Evolutionary conservation across 2,113 vertebrate species (phyloP).

Genomic region (Psittacus erithacus): DNA sequence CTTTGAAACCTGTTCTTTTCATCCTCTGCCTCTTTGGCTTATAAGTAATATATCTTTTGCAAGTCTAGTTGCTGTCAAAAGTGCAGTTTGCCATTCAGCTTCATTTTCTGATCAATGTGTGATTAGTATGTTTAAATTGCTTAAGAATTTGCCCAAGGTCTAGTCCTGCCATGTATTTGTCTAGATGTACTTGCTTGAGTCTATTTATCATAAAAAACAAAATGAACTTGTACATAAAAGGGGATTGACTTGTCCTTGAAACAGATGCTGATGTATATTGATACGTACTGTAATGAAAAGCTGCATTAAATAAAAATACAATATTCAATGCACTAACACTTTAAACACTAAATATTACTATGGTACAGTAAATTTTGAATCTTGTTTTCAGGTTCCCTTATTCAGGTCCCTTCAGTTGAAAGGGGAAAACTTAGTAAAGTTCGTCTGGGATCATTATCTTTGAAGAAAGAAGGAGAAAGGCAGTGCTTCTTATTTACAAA

Average conservation of each 20-base stretch:
- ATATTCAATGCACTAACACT: neutral
- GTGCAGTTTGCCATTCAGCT: neutral
- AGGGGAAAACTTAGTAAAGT: constrained; percentile 96
- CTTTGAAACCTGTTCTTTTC: neutral
- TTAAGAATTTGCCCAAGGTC: neutral
- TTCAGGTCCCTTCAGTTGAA: constrained; percentile 97
- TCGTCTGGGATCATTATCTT: constrained; percentile 91
- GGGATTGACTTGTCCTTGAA: neutral
- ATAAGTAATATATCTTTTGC: neutral
- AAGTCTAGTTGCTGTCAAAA: neutral
- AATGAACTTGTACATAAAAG: neutral
- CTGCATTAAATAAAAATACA: neutral
- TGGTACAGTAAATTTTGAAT: constrained; percentile 40
- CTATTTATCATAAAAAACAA: neutral
- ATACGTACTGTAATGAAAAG: neutral
- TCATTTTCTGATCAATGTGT: neutral
- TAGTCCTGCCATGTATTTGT: neutral
- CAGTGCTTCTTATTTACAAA: constrained; percentile 99
- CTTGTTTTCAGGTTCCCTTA: constrained; percentile 90
- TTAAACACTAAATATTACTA: neutral
- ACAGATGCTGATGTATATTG: neutral
- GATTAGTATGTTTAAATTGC: neutral
- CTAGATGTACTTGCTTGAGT: neutral
- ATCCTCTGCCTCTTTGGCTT: neutral
- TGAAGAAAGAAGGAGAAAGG: constrained; percentile 98